Base-by-base conservation (phyloP, 2,888 invertebrate species). In the Zaprionus bogoriensis region DNA sequence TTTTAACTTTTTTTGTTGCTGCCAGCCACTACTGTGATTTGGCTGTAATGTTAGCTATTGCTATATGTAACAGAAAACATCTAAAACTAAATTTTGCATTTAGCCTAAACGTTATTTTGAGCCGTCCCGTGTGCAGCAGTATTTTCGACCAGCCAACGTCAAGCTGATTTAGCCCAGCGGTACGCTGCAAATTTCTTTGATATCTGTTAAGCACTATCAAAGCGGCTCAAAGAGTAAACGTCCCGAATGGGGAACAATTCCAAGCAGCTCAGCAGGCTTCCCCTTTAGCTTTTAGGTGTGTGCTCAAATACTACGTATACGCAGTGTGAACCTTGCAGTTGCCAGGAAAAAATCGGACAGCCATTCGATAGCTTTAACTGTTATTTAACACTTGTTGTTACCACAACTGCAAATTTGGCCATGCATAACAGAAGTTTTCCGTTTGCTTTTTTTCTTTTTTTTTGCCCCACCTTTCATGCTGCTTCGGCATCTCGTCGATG, bases 261-360 rank as follows among this genome's bases (percentile, higher is more conserved):
- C 70, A 74, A 74, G 57, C 75, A 55, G 65, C 45, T 68, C 72
- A 81, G 59, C n/a, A n/a, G n/a, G n/a, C n/a, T n/a, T n/a, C n/a
- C n/a, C n/a, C 32, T 1, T 36, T 12, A 9, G 9, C 32, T 28
- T 28, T 28, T 28, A 28, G 28, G 7, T 32, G 32, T 3, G 7
- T n/a, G n/a, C n/a, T n/a, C n/a, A 14, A 23, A 44, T 53, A 62
- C 67, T 60, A 52, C 45, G 70, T 25, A 67, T 74, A 67, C 67
- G 78, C 78, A 66, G 42, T 32, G 45, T 23, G 7, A 25, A 10
- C 30, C n/a, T n/a, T n/a, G n/a, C n/a, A n/a, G n/a, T 30, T 23
- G 28, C 5, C 4, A 1, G 1, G 22, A 46, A 42, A 20, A 10
- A 39, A 30, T 23, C 22, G 27, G 14, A 19, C n/a, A 32, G 22